Evolutionary conservation across 2,888 invertebrate species (phyloP).

Genomic region (Lithophane semibrunnea): DNA sequence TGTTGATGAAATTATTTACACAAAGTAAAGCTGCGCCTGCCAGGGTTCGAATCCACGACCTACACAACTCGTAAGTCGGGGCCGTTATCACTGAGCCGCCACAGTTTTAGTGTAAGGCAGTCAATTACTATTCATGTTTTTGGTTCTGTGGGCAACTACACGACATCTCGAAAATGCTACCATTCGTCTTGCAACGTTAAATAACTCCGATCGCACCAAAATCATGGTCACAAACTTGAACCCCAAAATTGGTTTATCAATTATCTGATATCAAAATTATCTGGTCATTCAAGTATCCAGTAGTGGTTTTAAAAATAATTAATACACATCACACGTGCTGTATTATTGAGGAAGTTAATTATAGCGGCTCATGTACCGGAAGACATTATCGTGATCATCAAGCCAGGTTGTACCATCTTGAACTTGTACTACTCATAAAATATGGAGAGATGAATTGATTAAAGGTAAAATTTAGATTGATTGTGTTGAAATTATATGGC

Average conservation of each 20-base stretch:
- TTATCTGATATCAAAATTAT: slow-evolving; percentile 37
- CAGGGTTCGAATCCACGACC: no score
- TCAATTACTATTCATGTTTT: neutral
- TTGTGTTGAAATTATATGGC: slow-evolving; percentile 27
- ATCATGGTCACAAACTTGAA: slow-evolving; percentile 1
- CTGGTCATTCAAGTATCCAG: slow-evolving; percentile 40
- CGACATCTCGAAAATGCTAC: neutral
- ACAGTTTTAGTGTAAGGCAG: neutral
- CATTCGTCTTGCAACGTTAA: neutral
- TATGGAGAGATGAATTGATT: slow-evolving; percentile 34
- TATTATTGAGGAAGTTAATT: slow-evolving; percentile 66
- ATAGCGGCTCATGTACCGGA: slow-evolving; percentile 64
- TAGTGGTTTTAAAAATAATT: slow-evolving; percentile 56
- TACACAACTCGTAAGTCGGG: no score
- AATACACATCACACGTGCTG: slow-evolving; percentile 63
- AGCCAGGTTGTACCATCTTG: slow-evolving; percentile 37
- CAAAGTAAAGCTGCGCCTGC: no score
- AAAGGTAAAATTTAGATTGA: slow-evolving; percentile 31
- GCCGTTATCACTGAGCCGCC: no score
- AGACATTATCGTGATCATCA: slow-evolving; percentile 58
- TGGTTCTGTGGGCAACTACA: neutral
- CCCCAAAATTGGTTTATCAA: slow-evolving; percentile 36
- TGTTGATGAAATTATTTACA: no score
- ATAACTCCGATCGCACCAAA: neutral
- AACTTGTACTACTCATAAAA: slow-evolving; percentile 38